These are phyloP conservation scores for Bilobella aurantiaca DNA, from an alignment of 1,140 invertebrate species.

Conservation along the genomic window DNA sequence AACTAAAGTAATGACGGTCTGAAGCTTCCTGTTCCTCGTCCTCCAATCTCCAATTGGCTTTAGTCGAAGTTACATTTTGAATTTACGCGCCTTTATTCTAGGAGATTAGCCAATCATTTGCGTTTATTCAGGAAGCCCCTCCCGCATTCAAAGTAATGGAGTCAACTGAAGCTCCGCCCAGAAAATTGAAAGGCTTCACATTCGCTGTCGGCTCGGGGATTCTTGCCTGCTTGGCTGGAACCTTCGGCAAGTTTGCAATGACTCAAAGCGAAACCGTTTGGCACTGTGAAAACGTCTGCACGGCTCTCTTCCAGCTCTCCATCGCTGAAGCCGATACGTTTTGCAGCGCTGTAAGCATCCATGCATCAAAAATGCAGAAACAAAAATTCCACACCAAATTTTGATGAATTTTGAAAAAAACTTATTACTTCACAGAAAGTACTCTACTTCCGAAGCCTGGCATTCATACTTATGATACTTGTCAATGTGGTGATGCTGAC, in stretches of 20 bases:
- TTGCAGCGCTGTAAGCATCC: constrained; percentile 34
- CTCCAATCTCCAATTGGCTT: too few relatives aligned
- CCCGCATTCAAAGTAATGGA: not conserved
- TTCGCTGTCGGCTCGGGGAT: constrained; percentile 37
- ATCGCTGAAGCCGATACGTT: constrained; percentile 16
- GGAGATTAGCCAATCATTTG: too few relatives aligned
- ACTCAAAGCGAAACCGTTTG: constrained; percentile 36
- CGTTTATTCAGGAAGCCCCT: constrained; percentile 4
- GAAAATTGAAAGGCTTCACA: constrained; percentile 35
- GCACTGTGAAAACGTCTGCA: constrained; percentile 35
- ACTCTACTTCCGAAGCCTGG: constrained; percentile 34
- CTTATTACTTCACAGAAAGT: constrained; percentile 34
- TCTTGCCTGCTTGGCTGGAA: constrained; percentile 35
- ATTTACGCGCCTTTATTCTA: too few relatives aligned
- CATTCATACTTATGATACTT: constrained; percentile 39
- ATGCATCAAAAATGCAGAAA: too few relatives aligned
- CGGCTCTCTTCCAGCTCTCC: constrained; percentile 14
- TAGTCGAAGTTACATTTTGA: too few relatives aligned
- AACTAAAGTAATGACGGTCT: too few relatives aligned
- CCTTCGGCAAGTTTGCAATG: constrained; percentile 39
- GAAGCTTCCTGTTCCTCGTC: too few relatives aligned
- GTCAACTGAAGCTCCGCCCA: constrained; percentile 14
- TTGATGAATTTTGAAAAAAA: too few relatives aligned
- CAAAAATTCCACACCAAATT: too few relatives aligned
- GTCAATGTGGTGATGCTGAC: constrained; percentile 43